phyloP scores from a whole-genome alignment of 2,888 invertebrate species.

The Oegoconia quadripuncta region DNA sequence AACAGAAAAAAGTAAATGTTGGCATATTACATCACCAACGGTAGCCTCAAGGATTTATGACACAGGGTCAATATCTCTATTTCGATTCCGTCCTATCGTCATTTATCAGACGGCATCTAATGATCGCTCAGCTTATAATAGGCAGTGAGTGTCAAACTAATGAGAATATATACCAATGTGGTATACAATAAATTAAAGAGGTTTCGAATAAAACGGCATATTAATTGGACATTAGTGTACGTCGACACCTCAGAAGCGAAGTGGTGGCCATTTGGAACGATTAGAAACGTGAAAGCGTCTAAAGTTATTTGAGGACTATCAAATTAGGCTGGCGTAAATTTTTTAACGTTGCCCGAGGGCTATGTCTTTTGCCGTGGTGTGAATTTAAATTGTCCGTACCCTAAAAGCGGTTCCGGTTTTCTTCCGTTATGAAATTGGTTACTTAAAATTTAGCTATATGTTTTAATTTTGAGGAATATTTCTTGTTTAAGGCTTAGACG shows the following conservation, averaged over 20 bases:
- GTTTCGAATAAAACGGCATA: constrained; percentile 67
- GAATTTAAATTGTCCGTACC: constrained; percentile 33
- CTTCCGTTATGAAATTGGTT: constrained; percentile 1
- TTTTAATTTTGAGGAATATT: constrained; percentile 17
- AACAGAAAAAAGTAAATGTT: constrained; percentile 25
- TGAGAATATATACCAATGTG: constrained; percentile 69
- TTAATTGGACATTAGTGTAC: constrained; percentile 73
- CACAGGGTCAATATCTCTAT: constrained; percentile 60
- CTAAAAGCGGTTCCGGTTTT: background rate
- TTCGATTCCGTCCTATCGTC: constrained; percentile 51
- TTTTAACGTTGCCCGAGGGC: constrained; percentile 40
- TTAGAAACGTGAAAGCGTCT: constrained; percentile 46
- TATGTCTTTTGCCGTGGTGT: constrained; percentile 37
- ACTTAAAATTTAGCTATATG: constrained; percentile 9
- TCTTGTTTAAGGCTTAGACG: constrained; percentile 11
- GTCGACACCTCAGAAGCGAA: constrained; percentile 54
- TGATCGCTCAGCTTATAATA: constrained; percentile 66
- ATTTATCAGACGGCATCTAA: constrained; percentile 66
- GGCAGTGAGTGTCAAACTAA: constrained; percentile 70
- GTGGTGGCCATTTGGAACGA: constrained; percentile 29
- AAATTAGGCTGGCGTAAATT: constrained; percentile 56
- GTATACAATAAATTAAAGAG: constrained; percentile 67
- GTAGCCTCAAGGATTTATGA: constrained; percentile 48
- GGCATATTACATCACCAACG: constrained; percentile 33
- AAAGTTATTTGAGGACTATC: constrained; percentile 41